Base-by-base conservation (phyloP, 2,113 vertebrate genomes). In the Stigmatopora nigra region DNA sequence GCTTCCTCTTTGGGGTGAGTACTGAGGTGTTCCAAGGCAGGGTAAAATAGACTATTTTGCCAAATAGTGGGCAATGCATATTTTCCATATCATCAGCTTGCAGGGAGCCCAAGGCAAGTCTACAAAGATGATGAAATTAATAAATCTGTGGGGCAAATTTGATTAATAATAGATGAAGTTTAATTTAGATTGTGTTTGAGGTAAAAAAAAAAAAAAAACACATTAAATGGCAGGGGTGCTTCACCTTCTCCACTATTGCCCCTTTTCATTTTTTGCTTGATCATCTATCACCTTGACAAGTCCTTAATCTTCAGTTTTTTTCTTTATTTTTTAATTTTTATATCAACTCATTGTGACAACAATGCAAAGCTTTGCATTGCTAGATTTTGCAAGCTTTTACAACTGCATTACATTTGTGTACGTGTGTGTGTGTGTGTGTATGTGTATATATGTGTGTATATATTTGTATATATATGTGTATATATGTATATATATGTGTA, bases 1-100 rank as follows among this genome's bases (percentile, higher is more conserved):
- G 91, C 81, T 90, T 91, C 72, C 67, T 90, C 16, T 92, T 91
- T 73, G 90, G 90, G 89, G 87, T 91, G 79, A 91, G 88, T 89
- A 51, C 6, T 64, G 11, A 52, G 19, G 13, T 3, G 19, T 36
- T 12, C 36, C 38, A 45, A 14, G 14, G 17, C 22, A 10, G n/a
- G 45, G 12, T 35, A 5, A 15, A 73, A 15, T 41, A 41, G 65
- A 38, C 57, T 52, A 48, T 55, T 68, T 64, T 17, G 45, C 38
- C 19, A 11, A 17, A 44, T 64, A 69, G 65, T 13, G 0, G 45
- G 25, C 66, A 52, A n/a, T 25, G 55, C 7, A 57, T 20, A 57
- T 20, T 66, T 20, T 5, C 2, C 44, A 52, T 65, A 64, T 68
- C 61, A 63, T 41, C 51, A 61, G 52, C 35, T 52, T 47, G 72